Evolutionary conservation across 2,113 vertebrate species (phyloP).

Genomic region (Mixornis gularis): DNA sequence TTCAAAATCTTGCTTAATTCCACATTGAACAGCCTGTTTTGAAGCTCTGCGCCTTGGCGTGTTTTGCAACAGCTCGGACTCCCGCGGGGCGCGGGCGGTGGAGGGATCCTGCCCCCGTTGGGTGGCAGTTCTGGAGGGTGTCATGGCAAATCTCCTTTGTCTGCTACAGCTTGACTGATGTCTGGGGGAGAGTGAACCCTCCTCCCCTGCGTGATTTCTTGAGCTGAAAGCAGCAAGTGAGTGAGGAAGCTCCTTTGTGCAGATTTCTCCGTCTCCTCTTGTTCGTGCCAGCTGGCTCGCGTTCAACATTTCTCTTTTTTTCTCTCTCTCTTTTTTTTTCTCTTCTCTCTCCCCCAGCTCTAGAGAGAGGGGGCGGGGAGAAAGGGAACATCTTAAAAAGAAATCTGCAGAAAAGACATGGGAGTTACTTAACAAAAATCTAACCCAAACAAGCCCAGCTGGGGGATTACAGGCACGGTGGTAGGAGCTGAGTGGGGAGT

Average conservation of each 20-base stretch:
- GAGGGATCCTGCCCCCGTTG: neutral
- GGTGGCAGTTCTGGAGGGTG: slow-evolving; percentile 35
- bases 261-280: slow-evolving; percentile 55
- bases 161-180: slow-evolving; percentile 2
- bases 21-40: neutral
- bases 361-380: slow-evolving; percentile 45
- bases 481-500: neutral
- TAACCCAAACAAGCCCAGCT: slow-evolving; percentile 57
- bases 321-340: neutral
- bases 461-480: slow-evolving; percentile 6
- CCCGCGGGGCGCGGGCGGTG: neutral
- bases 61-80: slow-evolving; percentile 5
- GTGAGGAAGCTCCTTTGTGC: slow-evolving; percentile 68
- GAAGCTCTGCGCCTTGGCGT: neutral
- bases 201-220: slow-evolving; percentile 43
- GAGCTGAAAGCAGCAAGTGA: slow-evolving; percentile 64
- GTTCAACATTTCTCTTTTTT: slow-evolving; percentile 58
- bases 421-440: slow-evolving; percentile 46
- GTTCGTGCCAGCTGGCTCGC: slow-evolving; percentile 61
- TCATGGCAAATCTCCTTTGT: slow-evolving; percentile 52
- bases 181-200: slow-evolving; percentile 17
- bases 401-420: slow-evolving; percentile 47
- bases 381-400: slow-evolving; percentile 49
- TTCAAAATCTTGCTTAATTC: neutral
- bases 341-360: slow-evolving; percentile 1